Base-by-base conservation (phyloP, 2,113 vertebrate species). In the Fulmarus glacialis region DNA sequence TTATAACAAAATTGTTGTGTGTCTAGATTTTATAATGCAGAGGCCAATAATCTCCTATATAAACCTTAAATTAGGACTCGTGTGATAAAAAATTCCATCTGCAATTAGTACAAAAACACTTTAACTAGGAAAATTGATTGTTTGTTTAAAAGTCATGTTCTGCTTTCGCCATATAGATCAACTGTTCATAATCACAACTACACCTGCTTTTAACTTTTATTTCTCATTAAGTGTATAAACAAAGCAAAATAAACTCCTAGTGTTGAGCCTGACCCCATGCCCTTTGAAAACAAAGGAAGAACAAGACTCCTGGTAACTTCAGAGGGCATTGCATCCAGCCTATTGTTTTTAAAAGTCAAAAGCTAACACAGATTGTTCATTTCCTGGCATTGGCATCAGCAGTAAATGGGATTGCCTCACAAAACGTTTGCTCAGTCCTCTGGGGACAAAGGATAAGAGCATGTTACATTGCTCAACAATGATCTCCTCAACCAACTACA, bases 331-430 rank as follows among this genome's bases (percentile, higher is more conserved):
- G 87, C 91, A 96, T 95, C 81, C 66, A 96, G 78, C 30, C 78
- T 50, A 96, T 97, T 97, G 91, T 97, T 96, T 96, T 88, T 80
- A 83, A 86, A 96, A 97, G 94, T 93, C 96, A 94, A 94, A 95
- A 97, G 89, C 93, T 94, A 96, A 96, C 95, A 91, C 62, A 94
- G 89, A 94, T 96, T 93, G 87, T 96, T 97, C 94, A 83, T 93
- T 97, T 97, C 97, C 95, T 96, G 96, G 87, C 87, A 95, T 91
- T 95, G 95, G 89, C 94, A 97, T 94, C 89, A 88, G 84, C 89
- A 91, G 70, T 90, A 95, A 94, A 91, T 83, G 84, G 89, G 81
- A 96, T 94, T 97, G 97, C 97, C 62, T 96, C 94, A 95, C 81
- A 91, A 93, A 96, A 89, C 18, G 6, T 97, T 95, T 95, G 62